Conservation (phyloP, 1,140 invertebrate genomes). For the Myzus persicae region DNA sequence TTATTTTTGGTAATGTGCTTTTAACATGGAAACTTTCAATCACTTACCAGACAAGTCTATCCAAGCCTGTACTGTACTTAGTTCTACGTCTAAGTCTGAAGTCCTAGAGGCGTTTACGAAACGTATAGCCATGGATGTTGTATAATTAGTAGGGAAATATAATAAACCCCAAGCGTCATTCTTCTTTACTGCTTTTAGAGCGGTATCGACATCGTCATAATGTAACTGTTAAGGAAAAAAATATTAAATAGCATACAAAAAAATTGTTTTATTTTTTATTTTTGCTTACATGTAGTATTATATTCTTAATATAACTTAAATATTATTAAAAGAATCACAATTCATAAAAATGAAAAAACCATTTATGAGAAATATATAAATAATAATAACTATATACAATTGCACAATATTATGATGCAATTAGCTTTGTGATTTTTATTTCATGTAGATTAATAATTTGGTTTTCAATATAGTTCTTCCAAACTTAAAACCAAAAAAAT, state of each 20-base stretch:
- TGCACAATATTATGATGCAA: not conserved
- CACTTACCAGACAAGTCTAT: constrained; percentile 85
- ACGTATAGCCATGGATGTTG: constrained; percentile 78
- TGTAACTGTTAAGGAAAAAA: constrained; percentile 47
- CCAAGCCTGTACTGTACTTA: constrained; percentile 83
- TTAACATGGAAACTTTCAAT: constrained; percentile 16
- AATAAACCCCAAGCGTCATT: constrained; percentile 86
- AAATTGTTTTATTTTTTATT: not conserved
- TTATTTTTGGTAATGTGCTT: not conserved
- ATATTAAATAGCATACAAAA: not conserved
- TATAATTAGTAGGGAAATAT: constrained; percentile 86
- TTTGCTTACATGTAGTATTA: not conserved
- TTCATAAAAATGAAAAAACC: not conserved
- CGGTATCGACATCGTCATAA: constrained; percentile 65
- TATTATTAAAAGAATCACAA: not conserved
- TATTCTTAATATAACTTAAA: not conserved
- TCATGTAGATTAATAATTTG: not conserved
- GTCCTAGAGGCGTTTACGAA: constrained; percentile 74
- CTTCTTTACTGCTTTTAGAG: constrained; percentile 74
- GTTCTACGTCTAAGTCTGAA: constrained; percentile 78
- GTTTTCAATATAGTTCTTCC: not conserved
- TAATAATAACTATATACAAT: not conserved
- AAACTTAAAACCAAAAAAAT: not conserved
- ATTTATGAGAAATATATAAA: not conserved
- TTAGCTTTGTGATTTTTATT: not conserved